phyloP scores from a whole-genome alignment of 2,113 vertebrate genomes.

The Petaurus breviceps region DNA sequence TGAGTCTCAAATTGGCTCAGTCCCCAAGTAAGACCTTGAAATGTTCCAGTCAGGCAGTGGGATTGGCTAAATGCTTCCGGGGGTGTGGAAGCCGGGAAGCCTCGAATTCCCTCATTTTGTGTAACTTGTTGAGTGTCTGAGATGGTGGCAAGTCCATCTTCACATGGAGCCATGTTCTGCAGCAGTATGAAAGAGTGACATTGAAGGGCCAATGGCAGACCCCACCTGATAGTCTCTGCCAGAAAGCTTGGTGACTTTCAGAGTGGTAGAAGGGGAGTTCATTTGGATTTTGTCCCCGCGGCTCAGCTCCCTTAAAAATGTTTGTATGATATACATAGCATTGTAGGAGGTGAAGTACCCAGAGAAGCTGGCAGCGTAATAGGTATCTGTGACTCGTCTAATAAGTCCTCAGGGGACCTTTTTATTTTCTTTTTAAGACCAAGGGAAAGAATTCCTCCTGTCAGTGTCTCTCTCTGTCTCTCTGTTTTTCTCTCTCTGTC shows the following conservation, averaged over 20 bases:
- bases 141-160: background rate
- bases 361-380: background rate
- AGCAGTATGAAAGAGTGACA: background rate
- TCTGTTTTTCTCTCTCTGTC: background rate
- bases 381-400: background rate
- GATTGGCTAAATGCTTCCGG: background rate
- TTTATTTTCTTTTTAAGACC: background rate
- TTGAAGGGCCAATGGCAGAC: background rate
- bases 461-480: too few relatives aligned
- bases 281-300: background rate
- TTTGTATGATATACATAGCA: background rate
- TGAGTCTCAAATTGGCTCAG: background rate
- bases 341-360: background rate
- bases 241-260: background rate
- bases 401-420: background rate
- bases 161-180: too few relatives aligned
- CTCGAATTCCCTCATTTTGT: background rate
- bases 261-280: background rate
- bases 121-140: background rate
- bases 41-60: background rate
- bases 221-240: background rate
- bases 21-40: background rate
- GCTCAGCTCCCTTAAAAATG: background rate
- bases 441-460: background rate
- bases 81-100: background rate